Evolutionary conservation across 2,113 vertebrate genomes (phyloP).

Genomic region (Pipa parva): DNA sequence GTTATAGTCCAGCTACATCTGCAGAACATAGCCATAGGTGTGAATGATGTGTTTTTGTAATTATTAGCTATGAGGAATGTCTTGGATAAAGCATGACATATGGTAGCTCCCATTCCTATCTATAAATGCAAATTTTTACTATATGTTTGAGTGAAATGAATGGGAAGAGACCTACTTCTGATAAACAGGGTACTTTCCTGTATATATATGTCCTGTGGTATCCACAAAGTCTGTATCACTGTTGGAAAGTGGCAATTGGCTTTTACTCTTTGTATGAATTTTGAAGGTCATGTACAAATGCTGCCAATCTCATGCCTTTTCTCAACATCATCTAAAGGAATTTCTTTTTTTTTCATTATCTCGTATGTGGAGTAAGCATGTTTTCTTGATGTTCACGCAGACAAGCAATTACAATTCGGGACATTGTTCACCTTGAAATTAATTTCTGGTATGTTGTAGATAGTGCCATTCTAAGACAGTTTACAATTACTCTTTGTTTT

Average conservation of each 20-base stretch:
- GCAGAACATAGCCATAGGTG: too few relatives aligned
- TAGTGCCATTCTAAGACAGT: too few relatives aligned
- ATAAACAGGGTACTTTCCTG: not conserved
- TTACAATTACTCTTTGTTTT: too few relatives aligned
- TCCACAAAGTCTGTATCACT: slow-evolving; percentile 28
- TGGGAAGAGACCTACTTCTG: not conserved
- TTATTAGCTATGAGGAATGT: too few relatives aligned
- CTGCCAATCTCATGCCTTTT: slow-evolving; percentile 6
- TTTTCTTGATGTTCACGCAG: too few relatives aligned
- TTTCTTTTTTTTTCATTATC: slow-evolving; percentile 1
- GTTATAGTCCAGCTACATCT: too few relatives aligned
- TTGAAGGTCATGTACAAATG: not conserved
- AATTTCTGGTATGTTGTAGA: too few relatives aligned
- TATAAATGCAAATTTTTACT: not conserved
- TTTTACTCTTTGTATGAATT: not conserved
- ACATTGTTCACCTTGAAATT: too few relatives aligned
- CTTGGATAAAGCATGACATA: too few relatives aligned
- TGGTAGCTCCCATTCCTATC: not conserved
- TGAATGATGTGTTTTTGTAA: too few relatives aligned
- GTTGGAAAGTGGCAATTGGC: slow-evolving; percentile 13
- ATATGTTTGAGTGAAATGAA: not conserved
- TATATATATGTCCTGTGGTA: slow-evolving; percentile 17
- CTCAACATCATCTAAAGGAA: slow-evolving; percentile 19
- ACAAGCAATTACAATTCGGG: too few relatives aligned
- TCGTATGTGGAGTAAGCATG: too few relatives aligned